Evolutionary conservation across 2,888 invertebrate species (phyloP), one percentile per base, ranked within the genome.

Genomic region (Thalpophila matura): DNA sequence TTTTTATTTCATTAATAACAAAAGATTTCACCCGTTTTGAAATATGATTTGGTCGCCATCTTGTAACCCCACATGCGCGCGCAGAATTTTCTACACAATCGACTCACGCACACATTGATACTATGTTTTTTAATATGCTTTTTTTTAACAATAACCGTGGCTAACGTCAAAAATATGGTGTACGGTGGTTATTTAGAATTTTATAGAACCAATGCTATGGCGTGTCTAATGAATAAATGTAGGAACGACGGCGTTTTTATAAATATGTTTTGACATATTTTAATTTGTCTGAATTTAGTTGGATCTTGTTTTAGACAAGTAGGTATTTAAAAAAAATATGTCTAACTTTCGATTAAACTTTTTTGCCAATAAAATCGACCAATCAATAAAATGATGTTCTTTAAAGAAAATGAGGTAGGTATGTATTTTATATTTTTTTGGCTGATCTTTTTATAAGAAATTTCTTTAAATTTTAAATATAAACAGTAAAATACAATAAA

Each of bases 21-120:
- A 95, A 90, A 92, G 89, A 91, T 92, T 93, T 93, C 91, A 93
- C 92, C 92, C 93, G 89, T 92, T 94, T 92, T 91, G 90, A 91
- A 94, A 93, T 92, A 92, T 95, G 93, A 95, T 94, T 94, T 93
- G 86, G 90, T 89, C 85, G 95, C 94, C 95, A 95, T 94, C 85
- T 91, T 94, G 86, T 81, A 78, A 69, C 76, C 84, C 84, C 83
- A 70, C 83, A 80, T 86, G 86, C 86, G 74, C 76, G 74, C 88
- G 82, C 71, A 60, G 66, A 60, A 66, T 82, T 78, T 80, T 80
- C 74, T 77, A 70, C 47, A 70, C 69, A 67, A 62, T 77, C 57
- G 55, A 67, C 62, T 57, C 66, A 78, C 82, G 38, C 80, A 82
- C 81, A 80, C 83, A 76, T 58, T 64, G 47, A 77, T 35, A 58